Evolutionary conservation across 1,140 invertebrate species (phyloP).

Genomic region (Macrostomum lignano): DNA sequence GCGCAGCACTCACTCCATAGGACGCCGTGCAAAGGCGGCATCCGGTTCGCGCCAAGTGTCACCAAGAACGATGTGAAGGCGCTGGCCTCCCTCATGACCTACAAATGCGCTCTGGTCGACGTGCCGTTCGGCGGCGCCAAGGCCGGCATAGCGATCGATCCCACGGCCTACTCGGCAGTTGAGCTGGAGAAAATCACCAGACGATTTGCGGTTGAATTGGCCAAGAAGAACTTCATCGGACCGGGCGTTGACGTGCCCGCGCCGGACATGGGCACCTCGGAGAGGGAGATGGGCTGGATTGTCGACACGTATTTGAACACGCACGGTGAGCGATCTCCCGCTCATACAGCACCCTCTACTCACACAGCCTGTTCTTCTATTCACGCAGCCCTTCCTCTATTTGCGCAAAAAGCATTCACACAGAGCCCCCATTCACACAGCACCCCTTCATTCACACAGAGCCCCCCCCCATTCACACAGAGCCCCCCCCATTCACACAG

Average conservation of each 20-base stretch:
- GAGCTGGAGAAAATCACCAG: slow-evolving; percentile 93
- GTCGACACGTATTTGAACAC: slow-evolving; percentile 93
- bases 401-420: no score
- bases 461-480: no score
- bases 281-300: slow-evolving; percentile 97
- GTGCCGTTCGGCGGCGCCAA: slow-evolving; percentile 72
- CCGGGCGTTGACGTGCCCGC: slow-evolving; percentile 87
- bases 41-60: slow-evolving; percentile 6
- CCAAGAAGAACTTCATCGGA: slow-evolving; percentile 96
- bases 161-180: slow-evolving; percentile 65
- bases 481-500: no score
- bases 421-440: no score
- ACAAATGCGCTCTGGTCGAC: slow-evolving; percentile 73
- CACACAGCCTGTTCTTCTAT: no score
- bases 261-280: slow-evolving; percentile 87
- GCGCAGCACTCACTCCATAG: slow-evolving; percentile 88
- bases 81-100: slow-evolving; percentile 86
- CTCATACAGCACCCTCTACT: no score
- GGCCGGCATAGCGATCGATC: slow-evolving; percentile 87
- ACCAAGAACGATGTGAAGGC: slow-evolving; percentile 78
- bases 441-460: no score
- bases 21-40: slow-evolving; percentile 83
- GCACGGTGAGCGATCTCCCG: slow-evolving; percentile 38
- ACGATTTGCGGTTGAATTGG: slow-evolving; percentile 73
- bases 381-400: no score